phyloP scores from a whole-genome alignment of 2,888 invertebrate species.

The Ophion obscuratus region DNA sequence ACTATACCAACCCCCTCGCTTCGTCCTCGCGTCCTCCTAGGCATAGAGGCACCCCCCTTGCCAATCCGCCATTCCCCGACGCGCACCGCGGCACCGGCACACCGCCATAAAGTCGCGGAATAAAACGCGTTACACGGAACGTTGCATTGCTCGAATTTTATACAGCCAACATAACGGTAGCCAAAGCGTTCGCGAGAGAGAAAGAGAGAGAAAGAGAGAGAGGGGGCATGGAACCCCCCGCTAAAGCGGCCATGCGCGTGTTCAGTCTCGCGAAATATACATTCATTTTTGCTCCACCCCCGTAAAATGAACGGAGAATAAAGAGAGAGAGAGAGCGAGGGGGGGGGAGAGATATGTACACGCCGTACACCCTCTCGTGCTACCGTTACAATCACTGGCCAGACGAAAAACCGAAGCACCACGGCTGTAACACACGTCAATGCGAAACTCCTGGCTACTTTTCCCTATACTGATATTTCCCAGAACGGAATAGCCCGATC shows the following conservation, averaged over 20 bases:
- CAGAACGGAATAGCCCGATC: not conserved
- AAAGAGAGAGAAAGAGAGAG: not conserved
- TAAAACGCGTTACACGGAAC: slow-evolving; percentile 70
- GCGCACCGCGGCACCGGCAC: slow-evolving; percentile 66
- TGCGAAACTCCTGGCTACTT: slow-evolving; percentile 12
- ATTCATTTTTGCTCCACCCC: slow-evolving; percentile 51
- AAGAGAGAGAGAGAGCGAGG: slow-evolving; percentile 16
- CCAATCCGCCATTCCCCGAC: slow-evolving; percentile 68
- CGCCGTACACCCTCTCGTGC: slow-evolving; percentile 15
- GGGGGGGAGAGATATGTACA: slow-evolving; percentile 4
- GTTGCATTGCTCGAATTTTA: slow-evolving; percentile 67
- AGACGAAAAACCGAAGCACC: slow-evolving; percentile 41
- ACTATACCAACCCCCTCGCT: slow-evolving; percentile 39
- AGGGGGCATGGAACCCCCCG: slow-evolving; percentile 25
- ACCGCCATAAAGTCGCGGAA: slow-evolving; percentile 75
- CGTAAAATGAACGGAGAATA: slow-evolving; percentile 18
- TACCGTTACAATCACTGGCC: slow-evolving; percentile 45
- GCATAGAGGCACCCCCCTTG: slow-evolving; percentile 58
- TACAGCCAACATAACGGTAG: slow-evolving; percentile 56
- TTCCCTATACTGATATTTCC: not conserved
- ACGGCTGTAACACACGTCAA: slow-evolving; percentile 29
- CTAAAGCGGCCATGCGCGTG: slow-evolving; percentile 59
- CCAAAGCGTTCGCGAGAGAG: slow-evolving; percentile 10
- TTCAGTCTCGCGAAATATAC: slow-evolving; percentile 52
- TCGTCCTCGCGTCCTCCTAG: slow-evolving; percentile 55